phyloP scores from a whole-genome alignment of 1,140 invertebrate genomes.

The Pseudomyrmex concolor region DNA sequence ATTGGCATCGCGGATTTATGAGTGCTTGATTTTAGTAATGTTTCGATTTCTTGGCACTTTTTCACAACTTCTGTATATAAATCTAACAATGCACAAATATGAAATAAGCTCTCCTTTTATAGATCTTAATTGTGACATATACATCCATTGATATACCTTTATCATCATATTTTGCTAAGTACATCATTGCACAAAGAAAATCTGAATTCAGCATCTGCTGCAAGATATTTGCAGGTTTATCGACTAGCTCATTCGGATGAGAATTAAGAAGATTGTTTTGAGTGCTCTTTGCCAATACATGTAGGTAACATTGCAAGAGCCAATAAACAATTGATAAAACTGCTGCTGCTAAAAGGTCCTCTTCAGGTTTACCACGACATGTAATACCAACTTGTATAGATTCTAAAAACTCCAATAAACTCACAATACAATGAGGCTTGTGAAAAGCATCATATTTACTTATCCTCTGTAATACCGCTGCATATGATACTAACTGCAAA shows the following conservation, averaged over 20 bases:
- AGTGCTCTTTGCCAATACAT: conserved; percentile 86
- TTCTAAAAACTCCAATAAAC: conserved; percentile 94
- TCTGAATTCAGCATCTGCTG: conserved; percentile 90
- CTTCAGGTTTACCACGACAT: conserved; percentile 92
- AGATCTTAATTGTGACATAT: neutral
- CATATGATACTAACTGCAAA: conserved; percentile 93
- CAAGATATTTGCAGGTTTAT: conserved; percentile 89
- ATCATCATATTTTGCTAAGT: conserved; percentile 91
- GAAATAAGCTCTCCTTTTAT: conserved; percentile 45
- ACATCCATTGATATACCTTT: conserved; percentile 79
- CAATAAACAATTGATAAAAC: conserved; percentile 92
- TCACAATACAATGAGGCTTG: conserved; percentile 94
- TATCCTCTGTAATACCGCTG: conserved; percentile 94
- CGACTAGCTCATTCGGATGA: conserved; percentile 88
- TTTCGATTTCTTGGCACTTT: conserved; percentile 90
- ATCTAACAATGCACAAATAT: conserved; percentile 79
- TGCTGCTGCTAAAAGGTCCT: conserved; percentile 90
- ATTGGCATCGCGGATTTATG: conserved; percentile 86
- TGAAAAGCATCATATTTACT: conserved; percentile 95
- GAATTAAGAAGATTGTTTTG: conserved; percentile 82
- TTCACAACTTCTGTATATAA: conserved; percentile 89
- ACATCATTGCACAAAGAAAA: conserved; percentile 93
- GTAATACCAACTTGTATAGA: conserved; percentile 90
- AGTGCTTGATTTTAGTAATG: conserved; percentile 86
- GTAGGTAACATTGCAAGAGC: conserved; percentile 92